These are phyloP conservation scores for Sitobion miscanthi DNA, from an alignment of 1,140 invertebrate genomes.

Conservation along the genomic window DNA sequence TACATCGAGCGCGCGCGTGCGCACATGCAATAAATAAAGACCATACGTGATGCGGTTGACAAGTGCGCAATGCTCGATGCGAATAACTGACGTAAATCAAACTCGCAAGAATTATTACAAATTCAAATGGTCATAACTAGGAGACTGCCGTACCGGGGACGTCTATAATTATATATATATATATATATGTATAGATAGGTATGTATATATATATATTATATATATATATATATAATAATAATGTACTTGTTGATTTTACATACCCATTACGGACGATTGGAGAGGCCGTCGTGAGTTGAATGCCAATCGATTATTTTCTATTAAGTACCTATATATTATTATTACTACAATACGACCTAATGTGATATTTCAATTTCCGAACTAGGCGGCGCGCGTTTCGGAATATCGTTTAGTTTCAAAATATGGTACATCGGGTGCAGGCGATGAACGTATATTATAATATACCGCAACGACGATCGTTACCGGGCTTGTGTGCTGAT, in stretches of 20 bases:
- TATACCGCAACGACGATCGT: neutral
- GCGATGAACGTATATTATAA: too few species aligned
- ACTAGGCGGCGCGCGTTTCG: neutral
- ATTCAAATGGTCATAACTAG: constrained; percentile 38
- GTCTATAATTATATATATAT: neutral
- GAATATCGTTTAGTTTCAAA: neutral
- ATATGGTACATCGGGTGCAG: neutral
- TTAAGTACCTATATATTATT: neutral
- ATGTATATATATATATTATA: too few species aligned
- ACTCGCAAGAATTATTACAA: constrained; percentile 37
- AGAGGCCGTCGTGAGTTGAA: neutral
- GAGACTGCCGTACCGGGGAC: neutral
- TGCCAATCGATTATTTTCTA: constrained; percentile 39
- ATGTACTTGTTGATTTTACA: constrained; percentile 35
- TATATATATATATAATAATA: neutral
- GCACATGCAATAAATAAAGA: constrained; percentile 30
- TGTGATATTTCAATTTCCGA: constrained; percentile 35
- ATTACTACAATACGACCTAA: neutral
- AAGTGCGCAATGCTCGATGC: constrained; percentile 36
- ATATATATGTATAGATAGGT: too few species aligned
- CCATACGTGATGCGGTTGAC: constrained; percentile 53
- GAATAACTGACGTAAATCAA: constrained; percentile 41
- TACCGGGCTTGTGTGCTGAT: neutral
- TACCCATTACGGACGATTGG: constrained; percentile 8
- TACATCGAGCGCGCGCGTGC: neutral